Percentiles rank a stretch among this genome's conserved stretches.
phyloP scores from a whole-genome alignment of 2,113 vertebrate genomes.

The Pseudorasbora parva region DNA sequence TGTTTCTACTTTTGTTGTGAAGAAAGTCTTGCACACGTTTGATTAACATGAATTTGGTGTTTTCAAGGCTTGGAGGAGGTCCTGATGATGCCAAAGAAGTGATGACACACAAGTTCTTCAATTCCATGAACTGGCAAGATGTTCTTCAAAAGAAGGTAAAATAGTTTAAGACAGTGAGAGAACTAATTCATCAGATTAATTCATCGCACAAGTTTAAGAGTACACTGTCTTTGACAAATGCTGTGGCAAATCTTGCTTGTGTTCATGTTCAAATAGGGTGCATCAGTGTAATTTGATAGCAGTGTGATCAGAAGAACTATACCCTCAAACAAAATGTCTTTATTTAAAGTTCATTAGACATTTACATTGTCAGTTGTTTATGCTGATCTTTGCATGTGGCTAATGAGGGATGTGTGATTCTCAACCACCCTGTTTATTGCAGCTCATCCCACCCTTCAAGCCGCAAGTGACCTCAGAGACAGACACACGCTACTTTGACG shows the following conservation, averaged over 20 bases:
- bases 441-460: slow-evolving; percentile 92
- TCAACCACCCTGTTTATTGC: slow-evolving; percentile 10
- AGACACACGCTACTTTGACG: slow-evolving; percentile 92
- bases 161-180: not conserved
- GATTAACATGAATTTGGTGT: slow-evolving; percentile 9
- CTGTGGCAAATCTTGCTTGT: not conserved
- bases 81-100: slow-evolving; percentile 91
- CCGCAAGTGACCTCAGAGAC: slow-evolving; percentile 94
- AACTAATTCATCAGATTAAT: not conserved
- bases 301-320: not conserved
- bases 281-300: not conserved
- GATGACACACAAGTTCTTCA: slow-evolving; percentile 93
- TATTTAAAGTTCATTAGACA: not conserved
- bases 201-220: not conserved
- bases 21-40: not conserved
- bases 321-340: not conserved
- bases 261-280: not conserved
- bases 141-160: slow-evolving; percentile 88
- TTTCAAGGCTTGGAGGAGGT: slow-evolving; percentile 87
- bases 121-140: slow-evolving; percentile 89
- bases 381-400: not conserved
- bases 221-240: not conserved
- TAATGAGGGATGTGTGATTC: not conserved
- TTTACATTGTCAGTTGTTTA: not conserved
- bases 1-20: slow-evolving; percentile 18